Evolutionary conservation across 2,888 invertebrate genomes (phyloP), one percentile per base, ranked within the genome.

Genomic region (Aradus depressus): DNA sequence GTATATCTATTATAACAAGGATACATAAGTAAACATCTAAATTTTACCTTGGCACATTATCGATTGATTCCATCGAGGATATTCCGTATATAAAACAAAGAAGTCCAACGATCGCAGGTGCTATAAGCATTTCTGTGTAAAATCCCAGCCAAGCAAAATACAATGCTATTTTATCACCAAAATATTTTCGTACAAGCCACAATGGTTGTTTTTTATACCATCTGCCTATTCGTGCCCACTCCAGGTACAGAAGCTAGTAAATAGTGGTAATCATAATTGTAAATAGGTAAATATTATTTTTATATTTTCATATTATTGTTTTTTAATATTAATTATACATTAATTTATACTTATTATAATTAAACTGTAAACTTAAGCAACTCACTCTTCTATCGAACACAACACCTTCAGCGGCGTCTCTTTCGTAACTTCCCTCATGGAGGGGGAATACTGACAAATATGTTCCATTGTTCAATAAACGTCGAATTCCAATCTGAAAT

Each of bases 61-160:
- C 85, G n/a, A 31, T 35, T 0, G 87, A 81, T 10, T 85, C 78
- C 74, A 91, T 81, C 18, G 89, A 85, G 3, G 81, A 74, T 1
- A 91, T 65, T 0, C 92, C 92, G 60, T 90, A 92, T 1, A 90
- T 66, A 64, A 92, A 91, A 65, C 91, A 91, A 0, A 90, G 64
- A 0, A 86, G 77, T 0, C 92, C 92, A 1, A 91, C 86, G 2
- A 87, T 71, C 0, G 92, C 84, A 0, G 92, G 89, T 0, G 88
- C 84, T 35, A 89, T 83, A 14, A 92, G 68, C 80, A 89, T 86
- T 65, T 84, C 81, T 0, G 92, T 92, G 64, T 92, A 92, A 68
- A 91, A 92, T 0, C 92, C 92, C 28, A 92, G 71, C 92, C 92
- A 92, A 56, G 89, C 89, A 69, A 91, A 92, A 64, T 92, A 92